A percentile compares a stretch with the other conserved stretches of the same genome.
Conservation (phyloP, 1,140 invertebrate genomes). For the Aleiodes sp. region DNA sequence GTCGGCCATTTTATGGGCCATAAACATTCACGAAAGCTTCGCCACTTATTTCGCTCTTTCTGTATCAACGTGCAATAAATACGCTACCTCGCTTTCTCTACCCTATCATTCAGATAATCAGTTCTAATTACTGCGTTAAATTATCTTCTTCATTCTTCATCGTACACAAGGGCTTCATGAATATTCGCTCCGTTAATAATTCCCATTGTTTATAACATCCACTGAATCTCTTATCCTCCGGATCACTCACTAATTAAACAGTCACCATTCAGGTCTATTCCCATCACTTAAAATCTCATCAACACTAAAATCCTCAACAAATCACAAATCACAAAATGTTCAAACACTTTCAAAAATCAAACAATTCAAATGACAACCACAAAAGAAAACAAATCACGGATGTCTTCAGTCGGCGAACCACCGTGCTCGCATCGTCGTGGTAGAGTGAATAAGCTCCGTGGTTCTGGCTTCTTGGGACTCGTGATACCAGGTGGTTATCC, state of each 20-base stretch:
- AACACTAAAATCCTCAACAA: not conserved
- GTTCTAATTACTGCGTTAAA: slow-evolving; percentile 12
- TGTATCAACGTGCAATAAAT: slow-evolving; percentile 27
- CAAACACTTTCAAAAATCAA: not conserved
- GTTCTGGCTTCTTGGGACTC: slow-evolving; percentile 42
- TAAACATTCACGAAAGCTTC: slow-evolving; percentile 38
- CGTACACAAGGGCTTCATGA: not conserved
- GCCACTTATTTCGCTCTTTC: slow-evolving; percentile 6
- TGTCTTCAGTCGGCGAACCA: slow-evolving; percentile 31
- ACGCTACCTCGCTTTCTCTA: slow-evolving; percentile 36
- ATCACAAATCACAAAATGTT: not conserved
- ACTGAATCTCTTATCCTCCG: not conserved
- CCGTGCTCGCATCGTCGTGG: slow-evolving; percentile 45
- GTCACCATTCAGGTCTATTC: not conserved
- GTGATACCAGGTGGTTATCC: slow-evolving; percentile 54
- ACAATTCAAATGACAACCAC: not conserved
- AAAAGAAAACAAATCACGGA: slow-evolving; percentile 32
- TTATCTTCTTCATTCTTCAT: slow-evolving; percentile 2
- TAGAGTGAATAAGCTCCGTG: slow-evolving; percentile 47
- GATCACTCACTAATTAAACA: not conserved
- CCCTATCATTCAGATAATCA: slow-evolving; percentile 42
- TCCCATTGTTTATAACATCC: not conserved
- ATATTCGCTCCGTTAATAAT: not conserved
- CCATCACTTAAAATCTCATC: not conserved
- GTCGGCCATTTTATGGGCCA: slow-evolving; percentile 41